phyloP scores from a whole-genome alignment of 2,797 vertebrate genomes.

The Chrosomus eos region DNA sequence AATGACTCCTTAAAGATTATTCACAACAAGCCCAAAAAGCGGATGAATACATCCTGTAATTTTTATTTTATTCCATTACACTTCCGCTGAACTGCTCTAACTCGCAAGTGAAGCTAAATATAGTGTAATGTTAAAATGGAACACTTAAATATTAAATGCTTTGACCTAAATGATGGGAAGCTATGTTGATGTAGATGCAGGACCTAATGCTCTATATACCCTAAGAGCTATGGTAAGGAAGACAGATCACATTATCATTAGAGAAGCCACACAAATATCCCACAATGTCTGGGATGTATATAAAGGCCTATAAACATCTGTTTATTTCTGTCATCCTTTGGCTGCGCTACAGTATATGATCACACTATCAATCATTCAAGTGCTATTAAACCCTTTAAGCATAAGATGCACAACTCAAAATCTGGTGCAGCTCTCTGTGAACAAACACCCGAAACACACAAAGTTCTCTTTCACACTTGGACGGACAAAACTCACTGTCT shows the following conservation, averaged over 20 bases:
- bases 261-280: not conserved
- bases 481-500: too few species aligned
- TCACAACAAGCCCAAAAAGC: not conserved
- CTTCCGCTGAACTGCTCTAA: slow-evolving; percentile 9
- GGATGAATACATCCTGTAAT: not conserved
- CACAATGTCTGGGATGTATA: not conserved
- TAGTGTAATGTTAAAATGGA: slow-evolving; percentile 43
- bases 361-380: not conserved
- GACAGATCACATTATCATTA: not conserved
- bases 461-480: too few species aligned
- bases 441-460: too few species aligned
- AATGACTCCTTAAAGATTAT: not conserved
- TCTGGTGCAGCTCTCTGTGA: too few species aligned
- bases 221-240: not conserved
- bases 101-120: slow-evolving; percentile 27
- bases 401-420: not conserved
- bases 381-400: not conserved
- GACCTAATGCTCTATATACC: slow-evolving; percentile 13
- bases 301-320: not conserved
- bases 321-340: not conserved
- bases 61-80: slow-evolving; percentile 17
- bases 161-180: slow-evolving; percentile 55
- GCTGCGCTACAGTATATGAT: not conserved
- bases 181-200: not conserved
- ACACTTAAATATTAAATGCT: slow-evolving; percentile 51